Base-by-base conservation (phyloP, 2,888 invertebrate species). In the Trichopoda pennipes region DNA sequence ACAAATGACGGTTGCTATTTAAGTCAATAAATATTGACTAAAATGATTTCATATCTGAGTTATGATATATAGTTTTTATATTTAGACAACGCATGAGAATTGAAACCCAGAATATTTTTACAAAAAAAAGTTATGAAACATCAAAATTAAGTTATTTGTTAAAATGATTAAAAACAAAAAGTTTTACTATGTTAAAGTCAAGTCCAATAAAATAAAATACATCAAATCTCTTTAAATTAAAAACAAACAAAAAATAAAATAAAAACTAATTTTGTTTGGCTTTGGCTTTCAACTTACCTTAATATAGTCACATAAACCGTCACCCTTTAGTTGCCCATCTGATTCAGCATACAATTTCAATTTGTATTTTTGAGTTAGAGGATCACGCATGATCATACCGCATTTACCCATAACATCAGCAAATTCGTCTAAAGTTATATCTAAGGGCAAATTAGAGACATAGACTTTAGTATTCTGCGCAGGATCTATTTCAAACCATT, bases 271-370 rank as follows among this genome's bases (percentile, higher is more conserved):
- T 58, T 38, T n/a, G n/a, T n/a, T n/a, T n/a, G n/a, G n/a, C n/a
- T n/a, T n/a, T n/a, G n/a, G n/a, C n/a, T n/a, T n/a, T 14, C 12
- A 28, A 85, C 92, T 91, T 89, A 97, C 96, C 93, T 96, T 98
- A 68, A 99, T 97, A 89, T 98, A 99, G 85, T 98, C 97, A 91
- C 99, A 99, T 56, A 97, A 92, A 14, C 96, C 99, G 92, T 99
- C 99, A 12, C 99, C 99, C 92, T 99, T 99, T 42, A 96, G 92
- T 84, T 97, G 94, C 0, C 95, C 94, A 87, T 94, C 93, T 47
- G 93, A 92, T 88, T 98, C 97, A 85, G 93, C 94, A 90, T 99
- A 99, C 44, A 99, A 91, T 92, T 99, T 99, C 1, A 98, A 92
- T 91, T 98, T 99, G 91, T 95, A 95, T 89, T 95, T 95, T 85